Evolutionary conservation across 1,140 invertebrate species (phyloP), one percentile per base, ranked within the genome.

Genomic region (Varroa destructor): DNA sequence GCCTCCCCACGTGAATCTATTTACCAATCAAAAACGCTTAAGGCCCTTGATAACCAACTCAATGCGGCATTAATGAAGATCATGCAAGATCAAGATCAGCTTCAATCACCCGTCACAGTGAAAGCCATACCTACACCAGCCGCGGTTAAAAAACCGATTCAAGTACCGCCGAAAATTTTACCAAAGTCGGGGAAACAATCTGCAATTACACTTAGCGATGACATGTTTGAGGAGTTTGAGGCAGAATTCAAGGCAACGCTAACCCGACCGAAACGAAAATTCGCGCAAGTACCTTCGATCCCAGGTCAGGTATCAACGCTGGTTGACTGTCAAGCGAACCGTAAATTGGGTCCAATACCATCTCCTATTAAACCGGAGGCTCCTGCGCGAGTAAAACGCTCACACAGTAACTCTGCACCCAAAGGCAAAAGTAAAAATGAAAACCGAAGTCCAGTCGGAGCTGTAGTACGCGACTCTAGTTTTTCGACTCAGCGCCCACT

Each of bases 211-310:
- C 36, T 67, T 12, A 67, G 61, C 37, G 61, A 67, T 46, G 61
- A 67, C 36, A 67, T 67, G 12, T 67, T 36, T 37, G 61, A 12
- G 12, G 61, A 67, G 8, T 67, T 67, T 37, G 61, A 67, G 36
- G 61, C 61, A 43, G 61, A 67, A 46, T 67, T 67, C 61, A 40
- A 14, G 3, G 61, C 61, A 4, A 67, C 61, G 37, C 46, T 67
- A 46, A 67, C 61, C 10, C 40, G 61, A 40, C 40, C 12, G 12
- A 43, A 40, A 14, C 40, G 61, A 46, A 67, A 40, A 40, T 40
- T 40, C 46, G 12, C 12, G 1, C 12, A 67, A 12, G 8, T 51
- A 5, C 46, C 46, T 51, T 51, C 46, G 4, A 51, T 3, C 46
- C 46, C 46, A 51, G 46, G 4, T 3, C 46, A 51, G 46, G 8